Conservation (phyloP, 1,140 invertebrate genomes). For the Paraescarpia echinospica region DNA sequence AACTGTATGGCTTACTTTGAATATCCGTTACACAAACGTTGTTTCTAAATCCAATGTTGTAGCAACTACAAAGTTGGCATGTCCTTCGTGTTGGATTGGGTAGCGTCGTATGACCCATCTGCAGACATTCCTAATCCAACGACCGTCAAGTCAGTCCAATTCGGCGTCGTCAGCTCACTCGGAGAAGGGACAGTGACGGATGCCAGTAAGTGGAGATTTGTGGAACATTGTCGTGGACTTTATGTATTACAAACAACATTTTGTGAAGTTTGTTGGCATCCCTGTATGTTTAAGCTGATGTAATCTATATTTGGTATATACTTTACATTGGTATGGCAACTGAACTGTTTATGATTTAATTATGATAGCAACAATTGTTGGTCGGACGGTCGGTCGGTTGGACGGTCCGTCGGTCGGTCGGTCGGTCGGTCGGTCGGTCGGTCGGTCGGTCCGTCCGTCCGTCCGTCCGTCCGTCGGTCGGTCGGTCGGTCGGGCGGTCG, state of each 20-base stretch:
- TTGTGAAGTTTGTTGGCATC: background rate
- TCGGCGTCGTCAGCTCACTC: background rate
- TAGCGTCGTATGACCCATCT: background rate
- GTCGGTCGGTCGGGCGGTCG: background rate
- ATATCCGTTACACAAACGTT: background rate
- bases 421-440: constrained; percentile 1
- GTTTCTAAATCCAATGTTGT: background rate
- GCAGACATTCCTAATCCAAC: background rate
- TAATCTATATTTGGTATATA: no score
- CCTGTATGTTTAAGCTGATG: background rate
- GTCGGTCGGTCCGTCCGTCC: background rate
- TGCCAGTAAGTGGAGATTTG: background rate
- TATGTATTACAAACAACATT: background rate
- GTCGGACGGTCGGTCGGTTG: background rate
- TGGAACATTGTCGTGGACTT: background rate
- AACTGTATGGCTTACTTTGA: background rate
- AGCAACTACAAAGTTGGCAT: background rate
- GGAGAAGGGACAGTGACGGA: background rate
- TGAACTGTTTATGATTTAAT: no score
- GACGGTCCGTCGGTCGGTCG: background rate
- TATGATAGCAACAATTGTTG: background rate
- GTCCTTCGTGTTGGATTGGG: background rate
- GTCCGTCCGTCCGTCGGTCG: background rate
- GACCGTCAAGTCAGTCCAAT: background rate
- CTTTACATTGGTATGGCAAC: no score